phyloP scores from a whole-genome alignment of 2,888 invertebrate species.

The Girardia tigrina region DNA sequence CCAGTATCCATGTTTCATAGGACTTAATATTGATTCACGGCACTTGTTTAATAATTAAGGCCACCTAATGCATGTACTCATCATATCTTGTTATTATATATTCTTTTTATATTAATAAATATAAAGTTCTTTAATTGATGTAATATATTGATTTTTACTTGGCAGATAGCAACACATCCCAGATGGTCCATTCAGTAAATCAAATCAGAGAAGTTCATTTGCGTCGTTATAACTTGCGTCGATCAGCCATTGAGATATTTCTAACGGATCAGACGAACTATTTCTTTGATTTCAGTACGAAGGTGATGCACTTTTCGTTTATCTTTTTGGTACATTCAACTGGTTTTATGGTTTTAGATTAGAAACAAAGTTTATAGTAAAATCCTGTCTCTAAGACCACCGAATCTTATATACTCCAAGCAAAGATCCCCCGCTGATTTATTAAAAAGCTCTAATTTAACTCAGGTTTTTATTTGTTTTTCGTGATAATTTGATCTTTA shows the following conservation, averaged over 20 bases:
- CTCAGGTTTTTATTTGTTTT: constrained; percentile 49
- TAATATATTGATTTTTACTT: not conserved
- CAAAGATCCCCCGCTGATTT: constrained; percentile 57
- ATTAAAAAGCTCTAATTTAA: constrained; percentile 56
- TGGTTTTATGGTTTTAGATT: constrained; percentile 39
- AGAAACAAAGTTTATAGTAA: constrained; percentile 58
- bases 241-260: constrained; percentile 59
- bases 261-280: constrained; percentile 59
- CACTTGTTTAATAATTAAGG: no score
- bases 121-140: no score
- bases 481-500: constrained; percentile 37
- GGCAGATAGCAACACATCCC: not conserved
- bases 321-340: no score
- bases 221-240: constrained; percentile 57
- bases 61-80: no score
- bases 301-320: constrained; percentile 52
- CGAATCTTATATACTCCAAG: constrained; percentile 55
- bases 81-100: no score
- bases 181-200: constrained; percentile 41
- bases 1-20: no score
- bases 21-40: no score
- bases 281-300: constrained; percentile 58
- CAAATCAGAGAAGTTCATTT: constrained; percentile 58
- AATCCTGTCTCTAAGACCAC: constrained; percentile 56
- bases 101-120: no score